Evolutionary conservation across 2,797 vertebrate species (phyloP), one percentile per base, ranked within the genome.

Genomic region (Anguilla obscura): DNA sequence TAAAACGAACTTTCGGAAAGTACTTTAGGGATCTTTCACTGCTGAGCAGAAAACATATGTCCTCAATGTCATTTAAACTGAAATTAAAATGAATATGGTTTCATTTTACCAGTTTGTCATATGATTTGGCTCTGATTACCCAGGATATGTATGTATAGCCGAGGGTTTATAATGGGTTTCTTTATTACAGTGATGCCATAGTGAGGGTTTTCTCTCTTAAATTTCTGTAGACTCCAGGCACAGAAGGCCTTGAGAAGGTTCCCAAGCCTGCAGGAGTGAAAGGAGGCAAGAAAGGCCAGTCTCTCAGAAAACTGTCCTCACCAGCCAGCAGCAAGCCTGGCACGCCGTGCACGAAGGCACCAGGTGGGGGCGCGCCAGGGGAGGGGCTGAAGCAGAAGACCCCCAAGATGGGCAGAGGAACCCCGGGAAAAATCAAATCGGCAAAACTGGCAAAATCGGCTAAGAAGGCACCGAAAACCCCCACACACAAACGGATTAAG

Each of bases 221-320:
- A 8, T 71, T 88, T 0, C 90, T 79, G 0, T 66, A 95, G 94
- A 92, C 88, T 0, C 0, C 14, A 0, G 0, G 82, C n/a, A 94
- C 92, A 58, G 91, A 94, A 88, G 89, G 58, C 85, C 82, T 91
- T 88, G 90, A 92, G 90, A 95, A 93, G 88, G 85, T 88, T 0
- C 50, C 90, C 0, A 93, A 90, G 90, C 69, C 92, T 0, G 18
- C 66, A 33, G 69, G 0, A 0, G 69, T 2, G 18, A 95, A 91
- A 88, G 94, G 90, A 74, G 84, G 18, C 16, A 66, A 63, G n/a
- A 93, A 92, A 58, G 88, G 14, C 54, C 0, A 8, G 14, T 9
- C 27, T 3, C 0, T 36, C 74, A 82, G 18, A 33, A 54, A 60
- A 21, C 1, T 0, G 7, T 2, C 18, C 18, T 86, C n/a, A 79